Evolutionary conservation across 1,140 invertebrate genomes (phyloP).

Genomic region (Muscidifurax raptorellus): DNA sequence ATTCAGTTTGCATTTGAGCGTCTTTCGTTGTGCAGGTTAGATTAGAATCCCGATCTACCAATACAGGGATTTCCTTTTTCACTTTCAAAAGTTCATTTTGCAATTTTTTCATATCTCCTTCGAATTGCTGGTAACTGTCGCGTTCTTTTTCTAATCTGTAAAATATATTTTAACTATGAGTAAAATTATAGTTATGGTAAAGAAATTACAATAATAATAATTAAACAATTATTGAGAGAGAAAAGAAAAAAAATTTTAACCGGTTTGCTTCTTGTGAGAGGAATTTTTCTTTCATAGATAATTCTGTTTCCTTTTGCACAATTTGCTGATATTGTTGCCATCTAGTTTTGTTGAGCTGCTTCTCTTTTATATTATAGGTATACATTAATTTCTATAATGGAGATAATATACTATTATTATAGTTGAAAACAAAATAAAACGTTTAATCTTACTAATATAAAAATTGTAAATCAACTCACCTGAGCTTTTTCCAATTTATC

Average conservation of each 20-base stretch:
- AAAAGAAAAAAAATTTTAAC: conserved; percentile 52
- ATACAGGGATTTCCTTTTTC: conserved; percentile 56
- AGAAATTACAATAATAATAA: conserved; percentile 13
- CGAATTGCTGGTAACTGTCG: conserved; percentile 63
- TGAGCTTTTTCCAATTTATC: conserved; percentile 68
- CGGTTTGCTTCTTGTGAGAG: conserved; percentile 66
- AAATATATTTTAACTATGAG: conserved; percentile 24
- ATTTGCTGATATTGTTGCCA: conserved; percentile 59
- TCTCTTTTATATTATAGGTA: conserved; percentile 63
- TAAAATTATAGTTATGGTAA: not conserved
- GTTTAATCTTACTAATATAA: conserved; percentile 25
- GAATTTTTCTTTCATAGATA: conserved; percentile 67
- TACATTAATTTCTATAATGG: conserved; percentile 63
- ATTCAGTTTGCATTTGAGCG: conserved; percentile 67
- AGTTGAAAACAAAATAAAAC: not conserved
- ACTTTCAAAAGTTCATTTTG: conserved; percentile 67
- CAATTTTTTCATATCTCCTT: conserved; percentile 66
- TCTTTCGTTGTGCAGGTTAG: conserved; percentile 54
- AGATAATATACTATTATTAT: conserved; percentile 44
- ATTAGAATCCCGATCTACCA: conserved; percentile 6
- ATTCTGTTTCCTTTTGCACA: conserved; percentile 65
- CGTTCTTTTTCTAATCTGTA: conserved; percentile 68
- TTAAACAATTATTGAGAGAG: conserved; percentile 10
- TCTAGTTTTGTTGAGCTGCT: conserved; percentile 61
- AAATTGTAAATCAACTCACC: conserved; percentile 55